Conservation (phyloP, 1,140 invertebrate species). For the Drosophila takahashii region DNA sequence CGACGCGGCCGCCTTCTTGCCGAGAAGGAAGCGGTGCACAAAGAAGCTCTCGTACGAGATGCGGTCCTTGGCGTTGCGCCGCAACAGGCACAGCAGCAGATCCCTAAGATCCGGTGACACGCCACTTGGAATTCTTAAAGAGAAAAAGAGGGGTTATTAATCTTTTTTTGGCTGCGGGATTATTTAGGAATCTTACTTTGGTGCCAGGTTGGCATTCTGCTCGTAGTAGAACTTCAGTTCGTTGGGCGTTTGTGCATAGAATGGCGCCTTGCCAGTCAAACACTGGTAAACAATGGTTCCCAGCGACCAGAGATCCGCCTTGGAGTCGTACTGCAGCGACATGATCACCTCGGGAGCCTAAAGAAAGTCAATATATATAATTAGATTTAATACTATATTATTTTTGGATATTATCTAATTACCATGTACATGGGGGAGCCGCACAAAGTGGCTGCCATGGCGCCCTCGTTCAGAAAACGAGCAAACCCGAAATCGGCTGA, state of each 20-base stretch:
- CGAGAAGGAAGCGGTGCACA: conserved; percentile 94
- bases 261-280: conserved; percentile 98
- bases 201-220: conserved; percentile 96
- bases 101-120: conserved; percentile 96
- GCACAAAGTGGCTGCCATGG: conserved; percentile 99
- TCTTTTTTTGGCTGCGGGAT: neutral
- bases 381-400: neutral
- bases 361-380: conserved; percentile 30
- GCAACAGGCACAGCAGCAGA: conserved; percentile 93
- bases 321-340: conserved; percentile 99
- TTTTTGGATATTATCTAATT: neutral
- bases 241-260: conserved; percentile 99
- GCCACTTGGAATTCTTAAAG: conserved; percentile 93
- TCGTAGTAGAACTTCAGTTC: conserved; percentile 99
- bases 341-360: conserved; percentile 99
- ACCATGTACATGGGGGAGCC: conserved; percentile 99
- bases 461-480: conserved; percentile 98
- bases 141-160: neutral
- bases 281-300: conserved; percentile 99
- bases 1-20: conserved; percentile 86
- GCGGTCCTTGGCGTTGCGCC: conserved; percentile 96
- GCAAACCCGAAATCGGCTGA: conserved; percentile 99
- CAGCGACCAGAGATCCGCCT: conserved; percentile 99
- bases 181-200: conserved; percentile 89
- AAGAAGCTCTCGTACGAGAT: conserved; percentile 98